A percentile compares a stretch with the other conserved stretches of the same genome.
phyloP scores from a whole-genome alignment of 2,888 invertebrate genomes.

The Metopia argyrocephala region DNA sequence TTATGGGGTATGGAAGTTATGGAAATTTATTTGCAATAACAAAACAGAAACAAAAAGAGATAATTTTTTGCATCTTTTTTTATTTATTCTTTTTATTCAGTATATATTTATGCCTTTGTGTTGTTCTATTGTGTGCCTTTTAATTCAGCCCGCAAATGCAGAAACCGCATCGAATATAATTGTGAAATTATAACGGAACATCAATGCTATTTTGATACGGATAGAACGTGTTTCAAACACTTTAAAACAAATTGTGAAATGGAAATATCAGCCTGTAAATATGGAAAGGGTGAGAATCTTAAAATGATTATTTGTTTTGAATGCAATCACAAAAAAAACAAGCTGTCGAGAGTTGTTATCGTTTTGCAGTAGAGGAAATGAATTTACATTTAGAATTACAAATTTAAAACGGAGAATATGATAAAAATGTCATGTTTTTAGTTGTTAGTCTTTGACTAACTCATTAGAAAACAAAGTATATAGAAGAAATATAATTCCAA shows the following conservation, averaged over 20 bases:
- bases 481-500: too few relatives aligned
- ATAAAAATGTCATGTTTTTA: too few relatives aligned
- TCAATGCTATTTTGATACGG: slow-evolving; percentile 45
- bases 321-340: too few relatives aligned
- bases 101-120: background rate
- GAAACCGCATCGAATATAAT: background rate
- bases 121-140: background rate
- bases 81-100: background rate
- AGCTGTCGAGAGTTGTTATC: too few relatives aligned
- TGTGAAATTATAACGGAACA: background rate
- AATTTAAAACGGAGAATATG: too few relatives aligned
- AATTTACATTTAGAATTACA: too few relatives aligned
- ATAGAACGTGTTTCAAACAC: slow-evolving; percentile 48
- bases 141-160: slow-evolving; percentile 19
- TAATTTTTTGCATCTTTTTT: too few relatives aligned
- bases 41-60: background rate
- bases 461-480: too few relatives aligned
- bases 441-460: too few relatives aligned
- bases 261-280: slow-evolving; percentile 40
- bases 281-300: slow-evolving; percentile 46
- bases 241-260: slow-evolving; percentile 53
- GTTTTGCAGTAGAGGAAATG: too few relatives aligned
- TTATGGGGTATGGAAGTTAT: slow-evolving; percentile 22
- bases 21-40: background rate
- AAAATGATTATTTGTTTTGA: too few relatives aligned